Conservation (phyloP, 2,888 invertebrate genomes). For the Drosophila neoperkinsi region DNA sequence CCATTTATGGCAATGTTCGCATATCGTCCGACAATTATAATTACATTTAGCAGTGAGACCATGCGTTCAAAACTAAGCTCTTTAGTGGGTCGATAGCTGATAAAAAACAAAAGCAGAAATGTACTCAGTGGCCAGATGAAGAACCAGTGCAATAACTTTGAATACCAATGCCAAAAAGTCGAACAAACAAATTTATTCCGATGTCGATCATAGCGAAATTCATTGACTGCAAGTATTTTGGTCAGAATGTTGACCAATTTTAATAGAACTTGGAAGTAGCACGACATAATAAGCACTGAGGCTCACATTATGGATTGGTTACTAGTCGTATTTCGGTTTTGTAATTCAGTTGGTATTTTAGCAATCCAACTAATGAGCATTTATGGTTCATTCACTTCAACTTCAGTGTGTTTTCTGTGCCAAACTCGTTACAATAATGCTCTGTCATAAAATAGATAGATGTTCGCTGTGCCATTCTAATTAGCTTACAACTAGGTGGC, state of each 20-base stretch:
- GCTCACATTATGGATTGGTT: background rate
- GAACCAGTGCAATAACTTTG: background rate
- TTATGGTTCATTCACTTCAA: background rate
- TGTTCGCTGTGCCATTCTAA: conserved; percentile 6
- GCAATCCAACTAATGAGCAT: background rate
- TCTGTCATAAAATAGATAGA: conserved; percentile 11
- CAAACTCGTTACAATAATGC: background rate
- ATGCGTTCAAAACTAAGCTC: conserved; percentile 5
- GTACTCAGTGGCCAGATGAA: background rate
- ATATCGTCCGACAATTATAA: background rate
- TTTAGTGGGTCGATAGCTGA: background rate
- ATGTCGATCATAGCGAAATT: conserved; percentile 8
- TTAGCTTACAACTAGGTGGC: conserved; percentile 4
- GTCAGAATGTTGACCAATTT: background rate
- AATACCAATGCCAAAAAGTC: conserved; percentile 3
- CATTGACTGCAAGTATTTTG: conserved; percentile 3
- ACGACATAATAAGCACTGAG: conserved; percentile 10
- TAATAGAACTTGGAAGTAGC: background rate
- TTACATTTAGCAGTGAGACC: rapidly evolving
- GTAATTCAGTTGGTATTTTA: background rate
- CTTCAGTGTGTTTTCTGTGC: background rate
- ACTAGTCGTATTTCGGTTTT: background rate
- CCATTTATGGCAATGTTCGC: background rate
- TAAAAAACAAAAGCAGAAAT: background rate
- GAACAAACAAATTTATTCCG: background rate